Evolutionary conservation across 2,797 vertebrate genomes (phyloP).

Genomic region (Parauchenoglanis punctatus): DNA sequence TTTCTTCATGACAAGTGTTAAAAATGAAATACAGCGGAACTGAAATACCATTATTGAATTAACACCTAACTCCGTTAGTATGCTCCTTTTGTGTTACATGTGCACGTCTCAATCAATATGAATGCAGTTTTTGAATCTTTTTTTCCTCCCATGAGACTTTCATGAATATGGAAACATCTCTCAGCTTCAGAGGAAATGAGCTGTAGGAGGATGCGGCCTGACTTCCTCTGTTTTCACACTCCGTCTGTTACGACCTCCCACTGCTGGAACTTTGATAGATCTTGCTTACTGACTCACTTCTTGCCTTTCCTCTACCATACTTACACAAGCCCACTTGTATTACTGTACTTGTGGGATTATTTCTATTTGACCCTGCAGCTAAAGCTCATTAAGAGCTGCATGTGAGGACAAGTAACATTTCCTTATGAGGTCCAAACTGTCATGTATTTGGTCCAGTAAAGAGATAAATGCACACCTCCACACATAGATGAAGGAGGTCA

Average conservation of each 20-base stretch:
- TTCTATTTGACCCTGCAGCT: not conserved
- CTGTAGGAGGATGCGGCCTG: not conserved
- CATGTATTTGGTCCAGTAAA: not conserved
- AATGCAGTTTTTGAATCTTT: not conserved
- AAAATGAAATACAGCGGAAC: not conserved
- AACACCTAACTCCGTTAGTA: not conserved
- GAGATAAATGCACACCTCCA: not conserved
- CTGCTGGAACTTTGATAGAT: conserved; percentile 35
- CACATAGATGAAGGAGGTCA: conserved; percentile 22
- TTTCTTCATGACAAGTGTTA: not conserved
- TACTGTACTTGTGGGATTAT: not conserved
- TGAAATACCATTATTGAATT: not conserved
- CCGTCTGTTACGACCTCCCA: conserved; percentile 23
- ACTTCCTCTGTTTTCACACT: conserved; percentile 24
- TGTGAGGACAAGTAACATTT: not conserved
- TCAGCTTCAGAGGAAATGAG: conserved; percentile 13
- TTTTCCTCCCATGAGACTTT: not conserved
- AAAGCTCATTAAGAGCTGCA: conserved; percentile 4
- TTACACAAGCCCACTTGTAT: not conserved
- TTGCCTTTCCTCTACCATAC: conserved; percentile 12
- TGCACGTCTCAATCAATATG: not conserved
- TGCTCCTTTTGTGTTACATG: not conserved
- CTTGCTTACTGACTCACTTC: conserved; percentile 4
- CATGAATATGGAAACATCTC: conserved; percentile 26
- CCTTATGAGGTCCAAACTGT: not conserved